These are phyloP conservation scores for Candoia aspera DNA, from an alignment of 2,113 vertebrate species.

Conservation along the genomic window DNA sequence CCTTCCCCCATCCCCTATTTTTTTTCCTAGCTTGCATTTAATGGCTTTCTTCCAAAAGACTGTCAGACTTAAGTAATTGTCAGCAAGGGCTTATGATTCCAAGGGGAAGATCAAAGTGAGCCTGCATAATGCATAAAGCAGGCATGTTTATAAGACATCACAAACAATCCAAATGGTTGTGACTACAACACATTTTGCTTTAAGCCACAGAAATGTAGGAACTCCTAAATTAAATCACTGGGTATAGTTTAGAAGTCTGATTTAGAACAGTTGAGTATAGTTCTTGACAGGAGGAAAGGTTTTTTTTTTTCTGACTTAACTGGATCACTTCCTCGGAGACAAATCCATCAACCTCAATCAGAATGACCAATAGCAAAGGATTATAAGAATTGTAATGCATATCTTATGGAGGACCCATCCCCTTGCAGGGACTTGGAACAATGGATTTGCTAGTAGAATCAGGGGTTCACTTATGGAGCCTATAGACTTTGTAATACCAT, in stretches of 20 bases:
- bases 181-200: slow-evolving; percentile 48
- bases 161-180: slow-evolving; percentile 56
- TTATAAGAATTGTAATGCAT: not conserved
- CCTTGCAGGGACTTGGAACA: not conserved
- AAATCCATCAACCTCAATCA: not conserved
- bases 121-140: slow-evolving; percentile 59
- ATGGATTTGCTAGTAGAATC: not conserved
- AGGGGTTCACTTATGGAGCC: not conserved
- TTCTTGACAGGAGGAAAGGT: slow-evolving; percentile 24
- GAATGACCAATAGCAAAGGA: not conserved
- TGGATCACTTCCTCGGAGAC: slow-evolving; percentile 35
- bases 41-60: slow-evolving; percentile 49
- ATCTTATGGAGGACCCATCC: not conserved
- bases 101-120: slow-evolving; percentile 59
- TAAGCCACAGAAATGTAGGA: slow-evolving; percentile 38
- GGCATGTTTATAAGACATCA: slow-evolving; percentile 62
- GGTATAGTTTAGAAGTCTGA: slow-evolving; percentile 52
- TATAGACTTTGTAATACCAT: not conserved
- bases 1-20: not conserved
- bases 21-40: slow-evolving; percentile 8
- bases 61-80: slow-evolving; percentile 57
- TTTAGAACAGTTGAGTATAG: slow-evolving; percentile 52
- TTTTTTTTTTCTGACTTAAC: slow-evolving; percentile 43
- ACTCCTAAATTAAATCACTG: slow-evolving; percentile 50
- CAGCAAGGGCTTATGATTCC: slow-evolving; percentile 49